These are phyloP conservation scores for Podarcis muralis DNA, from an alignment of 2,113 vertebrate species.

Conservation along the genomic window DNA sequence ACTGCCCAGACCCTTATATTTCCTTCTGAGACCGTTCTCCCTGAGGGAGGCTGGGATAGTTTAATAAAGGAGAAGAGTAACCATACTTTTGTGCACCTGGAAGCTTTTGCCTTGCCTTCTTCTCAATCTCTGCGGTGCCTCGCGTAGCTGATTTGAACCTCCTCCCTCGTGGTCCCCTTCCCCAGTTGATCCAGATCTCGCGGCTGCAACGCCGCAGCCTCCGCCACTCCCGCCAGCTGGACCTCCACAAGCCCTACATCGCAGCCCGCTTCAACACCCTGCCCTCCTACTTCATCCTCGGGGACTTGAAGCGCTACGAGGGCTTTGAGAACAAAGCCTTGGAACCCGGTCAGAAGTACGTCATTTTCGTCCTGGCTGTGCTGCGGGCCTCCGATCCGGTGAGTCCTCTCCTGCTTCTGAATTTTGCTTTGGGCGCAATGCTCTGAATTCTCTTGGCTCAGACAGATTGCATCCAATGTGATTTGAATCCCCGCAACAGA, in stretches of 20 bases:
- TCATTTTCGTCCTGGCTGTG: slow-evolving; percentile 91
- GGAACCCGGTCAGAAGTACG: slow-evolving; percentile 89
- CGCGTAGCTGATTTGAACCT: neutral
- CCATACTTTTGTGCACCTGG: too few species aligned
- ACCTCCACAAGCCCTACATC: slow-evolving; percentile 89
- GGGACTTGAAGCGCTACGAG: slow-evolving; percentile 87
- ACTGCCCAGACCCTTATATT: too few species aligned
- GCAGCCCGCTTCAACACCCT: slow-evolving; percentile 89
- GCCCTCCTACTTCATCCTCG: slow-evolving; percentile 86
- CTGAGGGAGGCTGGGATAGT: too few species aligned
- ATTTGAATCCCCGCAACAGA: too few species aligned
- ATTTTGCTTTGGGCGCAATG: too few species aligned
- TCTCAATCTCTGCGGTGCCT: neutral
- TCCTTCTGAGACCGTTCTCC: too few species aligned
- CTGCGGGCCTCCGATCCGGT: slow-evolving; percentile 86
- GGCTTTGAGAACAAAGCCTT: slow-evolving; percentile 91
- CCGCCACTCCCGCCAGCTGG: slow-evolving; percentile 87
- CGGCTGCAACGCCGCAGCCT: slow-evolving; percentile 87
- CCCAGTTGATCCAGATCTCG: slow-evolving; percentile 83
- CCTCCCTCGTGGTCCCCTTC: neutral
- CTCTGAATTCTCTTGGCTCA: too few species aligned
- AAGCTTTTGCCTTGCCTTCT: neutral
- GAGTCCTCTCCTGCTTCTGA: slow-evolving; percentile 52
- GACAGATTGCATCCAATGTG: too few species aligned
- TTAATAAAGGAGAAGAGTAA: too few species aligned